A percentile compares a stretch with the other conserved stretches of the same genome.
Conservation (phyloP, 2,888 invertebrate genomes). For the Hypercompe scribonia region DNA sequence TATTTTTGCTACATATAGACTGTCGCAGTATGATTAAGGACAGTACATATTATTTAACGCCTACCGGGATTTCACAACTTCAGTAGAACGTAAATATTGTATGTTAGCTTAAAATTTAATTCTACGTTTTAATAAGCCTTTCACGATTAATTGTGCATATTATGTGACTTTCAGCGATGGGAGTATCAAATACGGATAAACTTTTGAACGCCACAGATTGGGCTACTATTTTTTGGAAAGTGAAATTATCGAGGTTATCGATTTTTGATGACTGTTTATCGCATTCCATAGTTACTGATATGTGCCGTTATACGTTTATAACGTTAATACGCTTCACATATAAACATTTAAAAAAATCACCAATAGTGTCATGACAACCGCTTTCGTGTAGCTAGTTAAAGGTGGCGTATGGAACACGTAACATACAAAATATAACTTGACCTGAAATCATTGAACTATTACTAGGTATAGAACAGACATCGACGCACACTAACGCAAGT, state of each 20-base stretch:
- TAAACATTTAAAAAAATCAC: background rate
- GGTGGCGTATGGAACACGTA: background rate
- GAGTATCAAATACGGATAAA: constrained; percentile 53
- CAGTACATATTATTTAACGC: constrained; percentile 35
- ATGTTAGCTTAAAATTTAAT: constrained; percentile 60
- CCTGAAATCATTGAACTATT: no score
- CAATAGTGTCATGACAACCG: background rate
- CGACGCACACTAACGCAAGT: no score
- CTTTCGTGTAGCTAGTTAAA: background rate
- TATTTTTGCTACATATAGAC: constrained; percentile 7
- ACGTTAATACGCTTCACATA: background rate
- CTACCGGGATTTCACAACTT: constrained; percentile 50
- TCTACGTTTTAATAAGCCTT: constrained; percentile 54
- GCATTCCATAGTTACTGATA: background rate
- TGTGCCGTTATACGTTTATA: background rate
- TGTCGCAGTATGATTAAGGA: constrained; percentile 7
- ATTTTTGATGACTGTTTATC: constrained; percentile 20
- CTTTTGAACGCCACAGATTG: constrained; percentile 42
- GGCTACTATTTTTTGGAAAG: constrained; percentile 30
- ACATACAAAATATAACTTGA: background rate
- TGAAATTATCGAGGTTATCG: constrained; percentile 31
- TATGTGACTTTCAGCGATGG: constrained; percentile 54
- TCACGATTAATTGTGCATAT: constrained; percentile 59
- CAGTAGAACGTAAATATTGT: constrained; percentile 53
- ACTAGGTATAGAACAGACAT: no score